A percentile compares a stretch with the other conserved stretches of the same genome.
Conservation (phyloP, 2,113 vertebrate genomes). For the Spermophilus dauricus region DNA sequence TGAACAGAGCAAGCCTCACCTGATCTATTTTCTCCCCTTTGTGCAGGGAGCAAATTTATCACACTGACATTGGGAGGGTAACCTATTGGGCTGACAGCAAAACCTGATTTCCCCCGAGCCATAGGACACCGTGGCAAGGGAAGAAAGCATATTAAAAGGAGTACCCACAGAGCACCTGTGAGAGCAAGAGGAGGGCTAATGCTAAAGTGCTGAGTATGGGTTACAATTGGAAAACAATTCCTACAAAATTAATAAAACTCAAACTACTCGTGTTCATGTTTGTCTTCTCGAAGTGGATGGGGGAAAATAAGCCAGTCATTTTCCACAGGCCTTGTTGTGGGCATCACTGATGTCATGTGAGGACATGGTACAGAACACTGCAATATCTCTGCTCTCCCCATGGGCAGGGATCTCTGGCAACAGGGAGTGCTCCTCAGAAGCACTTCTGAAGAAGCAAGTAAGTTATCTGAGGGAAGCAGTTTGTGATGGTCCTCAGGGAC, state of each 20-base stretch:
- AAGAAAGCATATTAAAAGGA: slow-evolving; percentile 55
- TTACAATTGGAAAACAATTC: background rate
- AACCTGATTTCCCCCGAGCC: slow-evolving; percentile 8
- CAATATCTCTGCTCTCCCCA: background rate
- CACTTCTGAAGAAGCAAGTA: background rate
- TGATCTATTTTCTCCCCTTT: slow-evolving; percentile 70
- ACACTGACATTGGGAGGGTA: slow-evolving; percentile 15
- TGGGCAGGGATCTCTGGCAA: background rate
- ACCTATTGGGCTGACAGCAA: slow-evolving; percentile 3
- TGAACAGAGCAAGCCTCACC: background rate
- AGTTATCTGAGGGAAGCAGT: background rate
- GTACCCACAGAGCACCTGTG: background rate
- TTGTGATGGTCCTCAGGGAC: background rate
- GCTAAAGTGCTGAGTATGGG: background rate
- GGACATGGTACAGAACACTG: background rate
- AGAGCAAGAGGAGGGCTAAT: background rate
- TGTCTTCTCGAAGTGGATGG: background rate
- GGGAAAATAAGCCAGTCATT: slow-evolving; percentile 32
- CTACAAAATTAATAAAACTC: background rate
- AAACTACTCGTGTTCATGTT: slow-evolving; percentile 42
- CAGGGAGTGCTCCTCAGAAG: background rate
- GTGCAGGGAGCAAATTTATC: slow-evolving; percentile 64
- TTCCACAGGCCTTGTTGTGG: background rate
- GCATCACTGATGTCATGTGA: background rate
- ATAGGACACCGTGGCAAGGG: background rate